A percentile compares a stretch with the other conserved stretches of the same genome.
Evolutionary conservation across 2,113 vertebrate species (phyloP).

Genomic region (Irena cyanogastra): DNA sequence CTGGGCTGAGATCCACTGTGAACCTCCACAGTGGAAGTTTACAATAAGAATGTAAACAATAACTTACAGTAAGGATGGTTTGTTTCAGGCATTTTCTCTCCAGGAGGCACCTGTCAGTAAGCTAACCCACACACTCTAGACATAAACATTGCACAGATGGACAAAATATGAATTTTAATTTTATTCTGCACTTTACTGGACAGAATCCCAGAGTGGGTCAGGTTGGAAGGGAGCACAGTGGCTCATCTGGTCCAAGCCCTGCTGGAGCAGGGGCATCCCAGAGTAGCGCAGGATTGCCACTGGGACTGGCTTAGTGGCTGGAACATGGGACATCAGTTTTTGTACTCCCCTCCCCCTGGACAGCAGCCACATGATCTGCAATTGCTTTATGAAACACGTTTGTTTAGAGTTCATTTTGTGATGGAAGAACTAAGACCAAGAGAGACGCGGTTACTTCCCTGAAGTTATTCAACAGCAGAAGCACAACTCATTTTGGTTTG

Average conservation of each 20-base stretch:
- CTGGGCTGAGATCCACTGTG: background rate
- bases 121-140: background rate
- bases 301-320: background rate
- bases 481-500: background rate
- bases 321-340: background rate
- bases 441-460: accelerated
- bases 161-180: background rate
- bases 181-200: background rate
- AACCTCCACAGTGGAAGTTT: background rate
- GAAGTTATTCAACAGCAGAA: background rate
- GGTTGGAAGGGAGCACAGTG: background rate
- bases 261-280: background rate
- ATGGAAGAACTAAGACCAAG: background rate
- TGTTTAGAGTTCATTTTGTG: background rate
- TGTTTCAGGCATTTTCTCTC: background rate
- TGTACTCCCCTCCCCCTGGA: background rate
- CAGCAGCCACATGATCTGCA: background rate
- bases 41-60: background rate
- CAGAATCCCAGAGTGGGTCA: background rate
- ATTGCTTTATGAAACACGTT: background rate
- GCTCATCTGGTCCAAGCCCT: background rate
- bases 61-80: background rate
- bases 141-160: background rate
- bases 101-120: background rate
- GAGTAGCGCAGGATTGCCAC: background rate